phyloP scores from a whole-genome alignment of 2,888 invertebrate species.

The Aleiodes leptofemur region DNA sequence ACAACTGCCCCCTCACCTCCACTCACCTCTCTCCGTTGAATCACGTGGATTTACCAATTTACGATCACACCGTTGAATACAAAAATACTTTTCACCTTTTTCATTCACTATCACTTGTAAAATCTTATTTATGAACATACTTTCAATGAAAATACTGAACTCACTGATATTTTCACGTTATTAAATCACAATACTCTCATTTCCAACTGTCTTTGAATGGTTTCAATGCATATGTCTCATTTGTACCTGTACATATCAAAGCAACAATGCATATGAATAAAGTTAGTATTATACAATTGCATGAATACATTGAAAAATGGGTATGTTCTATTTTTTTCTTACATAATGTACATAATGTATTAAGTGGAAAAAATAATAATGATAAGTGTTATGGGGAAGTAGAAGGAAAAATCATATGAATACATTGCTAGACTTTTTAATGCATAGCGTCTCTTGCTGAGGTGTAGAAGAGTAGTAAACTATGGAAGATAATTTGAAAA shows the following conservation, averaged over 20 bases:
- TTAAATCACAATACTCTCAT: not conserved
- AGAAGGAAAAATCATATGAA: conserved; percentile 33
- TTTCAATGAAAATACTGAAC: conserved; percentile 6
- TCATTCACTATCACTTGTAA: conserved; percentile 16
- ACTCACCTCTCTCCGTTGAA: not conserved
- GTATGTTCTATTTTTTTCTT: not conserved
- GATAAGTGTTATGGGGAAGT: conserved; percentile 15
- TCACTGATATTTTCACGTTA: conserved; percentile 4
- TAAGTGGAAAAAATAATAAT: not conserved
- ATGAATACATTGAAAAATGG: too few relatives aligned
- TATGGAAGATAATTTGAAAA: conserved; percentile 60
- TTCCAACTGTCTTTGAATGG: not conserved
- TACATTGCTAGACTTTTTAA: conserved; percentile 3
- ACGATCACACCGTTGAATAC: not conserved
- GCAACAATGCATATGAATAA: too few relatives aligned
- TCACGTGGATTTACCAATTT: conserved; percentile 18
- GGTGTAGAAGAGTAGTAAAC: conserved; percentile 51
- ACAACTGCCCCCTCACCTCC: conserved; percentile 18
- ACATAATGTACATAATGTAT: not conserved
- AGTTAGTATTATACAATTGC: too few relatives aligned
- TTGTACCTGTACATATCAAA: conserved; percentile 2
- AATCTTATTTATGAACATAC: conserved; percentile 27
- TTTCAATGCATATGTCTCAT: not conserved
- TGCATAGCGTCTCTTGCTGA: conserved; percentile 27
- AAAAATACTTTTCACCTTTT: conserved; percentile 21